These are phyloP conservation scores for Periparus ater DNA, from an alignment of 2,797 vertebrate species.

Conservation along the genomic window DNA sequence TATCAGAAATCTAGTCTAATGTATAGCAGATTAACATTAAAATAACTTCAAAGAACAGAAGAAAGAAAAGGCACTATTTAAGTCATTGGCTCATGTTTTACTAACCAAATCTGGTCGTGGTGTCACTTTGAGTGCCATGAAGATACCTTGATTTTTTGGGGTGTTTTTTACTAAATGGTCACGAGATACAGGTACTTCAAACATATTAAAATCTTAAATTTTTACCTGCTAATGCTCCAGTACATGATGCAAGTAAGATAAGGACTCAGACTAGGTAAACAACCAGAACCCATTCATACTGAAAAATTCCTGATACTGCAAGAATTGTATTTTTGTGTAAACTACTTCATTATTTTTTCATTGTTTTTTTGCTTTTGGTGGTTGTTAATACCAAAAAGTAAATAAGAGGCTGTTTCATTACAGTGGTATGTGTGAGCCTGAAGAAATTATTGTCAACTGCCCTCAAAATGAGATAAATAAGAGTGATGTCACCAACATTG, in stretches of 20 bases:
- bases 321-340: neutral
- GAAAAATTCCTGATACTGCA: neutral
- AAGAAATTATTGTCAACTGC: neutral
- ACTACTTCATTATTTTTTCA: neutral
- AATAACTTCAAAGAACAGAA: neutral
- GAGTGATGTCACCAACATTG: neutral
- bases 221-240: neutral
- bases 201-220: neutral
- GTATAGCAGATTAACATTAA: neutral
- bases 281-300: neutral
- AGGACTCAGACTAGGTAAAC: neutral
- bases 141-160: neutral
- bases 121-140: neutral
- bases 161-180: neutral
- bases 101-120: neutral
- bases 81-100: neutral
- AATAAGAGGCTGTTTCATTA: neutral
- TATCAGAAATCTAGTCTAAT: neutral
- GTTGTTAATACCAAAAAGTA: neutral
- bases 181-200: neutral
- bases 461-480: neutral
- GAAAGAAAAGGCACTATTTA: neutral
- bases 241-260: neutral
- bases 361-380: neutral
- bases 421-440: neutral